Conservation (phyloP, 2,888 invertebrate genomes). For the Hylaea fasciaria region DNA sequence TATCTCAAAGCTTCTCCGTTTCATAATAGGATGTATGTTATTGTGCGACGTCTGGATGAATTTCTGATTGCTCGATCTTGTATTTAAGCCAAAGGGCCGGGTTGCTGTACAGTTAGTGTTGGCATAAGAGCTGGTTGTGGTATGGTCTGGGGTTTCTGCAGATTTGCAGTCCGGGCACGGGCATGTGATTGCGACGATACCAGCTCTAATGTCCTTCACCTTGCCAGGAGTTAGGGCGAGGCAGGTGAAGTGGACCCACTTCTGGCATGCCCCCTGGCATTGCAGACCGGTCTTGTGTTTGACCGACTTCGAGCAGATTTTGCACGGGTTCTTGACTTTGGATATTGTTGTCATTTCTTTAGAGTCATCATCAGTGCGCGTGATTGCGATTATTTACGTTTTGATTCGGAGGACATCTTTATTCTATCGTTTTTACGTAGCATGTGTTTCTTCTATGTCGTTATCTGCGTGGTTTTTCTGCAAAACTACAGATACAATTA, state of each 20-base stretch:
- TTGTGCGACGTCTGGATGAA: slow-evolving; percentile 31
- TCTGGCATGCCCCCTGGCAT: slow-evolving; percentile 69
- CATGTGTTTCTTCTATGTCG: too few species aligned
- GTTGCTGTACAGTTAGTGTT: slow-evolving; percentile 62
- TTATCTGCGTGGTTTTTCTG: too few species aligned
- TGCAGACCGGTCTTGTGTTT: slow-evolving; percentile 64
- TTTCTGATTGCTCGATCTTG: slow-evolving; percentile 49
- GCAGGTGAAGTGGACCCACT: slow-evolving; percentile 72
- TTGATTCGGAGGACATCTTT: neutral
- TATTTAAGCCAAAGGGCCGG: slow-evolving; percentile 56
- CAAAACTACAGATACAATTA: too few species aligned
- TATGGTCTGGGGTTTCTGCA: slow-evolving; percentile 54
- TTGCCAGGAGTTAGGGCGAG: slow-evolving; percentile 72
- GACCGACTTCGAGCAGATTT: slow-evolving; percentile 68
- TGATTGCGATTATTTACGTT: slow-evolving; percentile 14
- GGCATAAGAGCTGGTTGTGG: slow-evolving; percentile 51
- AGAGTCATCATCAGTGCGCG: slow-evolving; percentile 17
- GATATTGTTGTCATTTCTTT: slow-evolving; percentile 56
- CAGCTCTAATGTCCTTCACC: slow-evolving; percentile 68
- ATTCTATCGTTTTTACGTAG: neutral
- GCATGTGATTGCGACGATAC: slow-evolving; percentile 68
- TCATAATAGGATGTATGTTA: too few species aligned
- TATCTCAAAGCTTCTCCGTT: too few species aligned
- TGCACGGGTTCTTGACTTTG: slow-evolving; percentile 70
- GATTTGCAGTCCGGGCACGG: slow-evolving; percentile 75